Percentiles rank a stretch among this genome's conserved stretches.
Conservation (phyloP, 2,888 invertebrate species). For the Agriotes lineatus region DNA sequence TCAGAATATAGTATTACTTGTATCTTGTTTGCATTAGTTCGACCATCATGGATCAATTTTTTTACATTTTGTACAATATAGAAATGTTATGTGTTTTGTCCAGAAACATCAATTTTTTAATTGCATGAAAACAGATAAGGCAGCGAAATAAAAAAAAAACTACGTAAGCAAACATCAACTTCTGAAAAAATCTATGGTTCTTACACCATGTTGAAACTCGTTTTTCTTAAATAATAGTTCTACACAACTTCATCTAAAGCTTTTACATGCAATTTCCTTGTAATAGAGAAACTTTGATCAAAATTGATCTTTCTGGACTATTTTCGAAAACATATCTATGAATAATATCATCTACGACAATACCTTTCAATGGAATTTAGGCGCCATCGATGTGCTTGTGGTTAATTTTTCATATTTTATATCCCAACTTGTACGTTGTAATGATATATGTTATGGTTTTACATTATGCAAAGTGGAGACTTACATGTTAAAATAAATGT, state of each 20-base stretch:
- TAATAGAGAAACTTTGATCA: too few relatives aligned
- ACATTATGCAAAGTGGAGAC: slow-evolving; percentile 10
- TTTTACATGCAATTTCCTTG: too few relatives aligned
- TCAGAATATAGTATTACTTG: background rate
- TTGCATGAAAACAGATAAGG: too few relatives aligned
- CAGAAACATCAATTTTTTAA: background rate
- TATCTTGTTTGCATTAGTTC: too few relatives aligned
- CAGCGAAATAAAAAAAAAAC: too few relatives aligned
- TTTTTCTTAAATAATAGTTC: too few relatives aligned
- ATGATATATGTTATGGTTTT: slow-evolving; percentile 21
- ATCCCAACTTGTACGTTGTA: slow-evolving; percentile 34
- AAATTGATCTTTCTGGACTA: slow-evolving; percentile 3
- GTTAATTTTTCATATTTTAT: slow-evolving; percentile 30
- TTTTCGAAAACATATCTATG: slow-evolving; percentile 6
- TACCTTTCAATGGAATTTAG: slow-evolving; percentile 10
- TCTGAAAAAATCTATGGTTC: too few relatives aligned
- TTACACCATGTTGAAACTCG: too few relatives aligned
- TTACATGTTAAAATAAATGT: slow-evolving; percentile 33
- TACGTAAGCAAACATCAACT: too few relatives aligned
- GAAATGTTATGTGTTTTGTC: background rate
- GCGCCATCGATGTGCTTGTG: slow-evolving; percentile 33
- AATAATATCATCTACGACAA: slow-evolving; percentile 26
- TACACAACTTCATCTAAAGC: too few relatives aligned
- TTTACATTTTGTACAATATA: background rate
- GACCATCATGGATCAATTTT: too few relatives aligned